Evolutionary conservation across 2,797 vertebrate genomes (phyloP), one percentile per base, ranked within the genome.

Genomic region (Hephaestus fuliginosus): DNA sequence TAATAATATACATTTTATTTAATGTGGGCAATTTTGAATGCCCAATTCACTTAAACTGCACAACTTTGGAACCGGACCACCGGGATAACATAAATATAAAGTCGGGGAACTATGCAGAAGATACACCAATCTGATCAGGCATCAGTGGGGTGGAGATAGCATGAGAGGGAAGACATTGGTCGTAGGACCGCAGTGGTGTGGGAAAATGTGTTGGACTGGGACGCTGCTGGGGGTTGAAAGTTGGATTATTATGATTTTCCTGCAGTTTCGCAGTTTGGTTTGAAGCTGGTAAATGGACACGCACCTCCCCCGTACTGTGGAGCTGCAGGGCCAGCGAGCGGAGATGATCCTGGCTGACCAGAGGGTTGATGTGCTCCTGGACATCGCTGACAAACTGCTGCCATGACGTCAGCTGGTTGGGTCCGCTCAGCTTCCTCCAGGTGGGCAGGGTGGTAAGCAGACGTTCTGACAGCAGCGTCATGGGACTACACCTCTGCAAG

Each of bases 361-460:
- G 94, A 1, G 98, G 98, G 90, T 99, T 99, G 90, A 99, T 96
- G 70, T 98, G 97, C 85, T 99, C 97, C 90, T 99, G 98, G 48
- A 98, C 95, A 3, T 99, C 98, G 0, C 94, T 96, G 11, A 98
- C 95, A 84, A 99, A 99, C 93, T 98, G 97, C 83, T 99, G 98
- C 95, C 97, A 96, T 0, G 98, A 99, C 87, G 96, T 98, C 58
- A 99, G 94, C 93, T 99, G 98, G 92, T 99, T 99, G 58, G 98
- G 98, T 14, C 98, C 98, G 25, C 96, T 97, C 74, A 96, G 91
- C 89, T 97, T 99, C 91, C 98, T 97, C 98, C 98, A 99, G 30
- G 96, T 90, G n/a, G 98, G 97, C 84, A 99, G 93, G 0, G 93
- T 95, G 56, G 96, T 95, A 74, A 99, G 90, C 88, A 99, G 92